Evolutionary conservation across 2,888 invertebrate species (phyloP).

Genomic region (Thysanoteuthis rhombus): DNA sequence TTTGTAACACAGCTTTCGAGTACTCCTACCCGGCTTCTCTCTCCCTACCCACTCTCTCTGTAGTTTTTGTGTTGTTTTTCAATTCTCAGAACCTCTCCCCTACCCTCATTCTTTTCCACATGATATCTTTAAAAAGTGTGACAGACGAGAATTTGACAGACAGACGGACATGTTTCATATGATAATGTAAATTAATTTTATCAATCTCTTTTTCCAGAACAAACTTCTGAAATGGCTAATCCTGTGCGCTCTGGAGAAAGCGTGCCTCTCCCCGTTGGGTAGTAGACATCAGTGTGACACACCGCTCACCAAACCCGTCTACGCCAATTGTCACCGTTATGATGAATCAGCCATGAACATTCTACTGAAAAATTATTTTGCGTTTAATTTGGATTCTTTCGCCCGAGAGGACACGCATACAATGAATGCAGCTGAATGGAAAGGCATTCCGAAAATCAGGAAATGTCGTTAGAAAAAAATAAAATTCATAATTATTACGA

Average conservation of each 20-base stretch:
- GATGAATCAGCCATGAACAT: constrained; percentile 68
- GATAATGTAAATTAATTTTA: too few species aligned
- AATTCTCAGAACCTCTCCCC: too few species aligned
- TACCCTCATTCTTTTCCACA: too few species aligned
- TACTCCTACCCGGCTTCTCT: too few species aligned
- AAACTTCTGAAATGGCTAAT: constrained; percentile 62
- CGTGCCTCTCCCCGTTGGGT: constrained; percentile 62
- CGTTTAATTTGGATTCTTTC: constrained; percentile 55
- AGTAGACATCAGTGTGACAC: constrained; percentile 48
- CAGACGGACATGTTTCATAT: too few species aligned
- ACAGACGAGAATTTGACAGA: too few species aligned
- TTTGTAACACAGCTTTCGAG: too few species aligned
- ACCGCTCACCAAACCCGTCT: constrained; percentile 44
- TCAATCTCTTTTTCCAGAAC: constrained; percentile 37
- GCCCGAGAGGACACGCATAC: constrained; percentile 40
- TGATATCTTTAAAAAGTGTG: too few species aligned
- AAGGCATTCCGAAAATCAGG: constrained; percentile 42
- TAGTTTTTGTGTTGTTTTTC: too few species aligned
- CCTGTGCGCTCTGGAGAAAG: constrained; percentile 62
- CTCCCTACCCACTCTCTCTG: too few species aligned
- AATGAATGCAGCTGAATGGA: constrained; percentile 42
- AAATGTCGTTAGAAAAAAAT: constrained; percentile 36
- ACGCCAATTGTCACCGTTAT: constrained; percentile 63
- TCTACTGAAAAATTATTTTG: constrained; percentile 62
- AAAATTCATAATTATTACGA: neutral